Conservation (phyloP, 2,888 invertebrate genomes). For the Apamea crenata region DNA sequence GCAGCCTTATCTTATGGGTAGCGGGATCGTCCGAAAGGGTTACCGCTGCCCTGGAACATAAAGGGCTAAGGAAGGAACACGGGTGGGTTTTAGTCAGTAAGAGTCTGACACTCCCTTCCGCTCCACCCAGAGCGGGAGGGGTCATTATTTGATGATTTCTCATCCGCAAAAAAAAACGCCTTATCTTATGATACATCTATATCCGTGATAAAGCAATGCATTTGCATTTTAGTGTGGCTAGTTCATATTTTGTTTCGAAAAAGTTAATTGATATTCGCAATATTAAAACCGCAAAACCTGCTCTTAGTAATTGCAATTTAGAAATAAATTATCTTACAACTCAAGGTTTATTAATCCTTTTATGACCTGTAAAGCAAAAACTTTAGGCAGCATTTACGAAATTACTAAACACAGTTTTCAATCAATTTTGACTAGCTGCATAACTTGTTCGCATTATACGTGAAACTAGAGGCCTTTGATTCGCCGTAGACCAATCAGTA, state of each 20-base stretch:
- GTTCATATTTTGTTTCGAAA: slow-evolving; percentile 7
- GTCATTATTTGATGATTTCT: too few species aligned
- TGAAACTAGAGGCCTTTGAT: slow-evolving; percentile 13
- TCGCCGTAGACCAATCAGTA: slow-evolving; percentile 6
- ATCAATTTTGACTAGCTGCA: slow-evolving; percentile 35
- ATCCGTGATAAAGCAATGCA: background rate
- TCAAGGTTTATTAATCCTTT: slow-evolving; percentile 37
- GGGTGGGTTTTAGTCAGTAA: too few species aligned
- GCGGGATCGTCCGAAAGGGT: too few species aligned
- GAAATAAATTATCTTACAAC: slow-evolving; percentile 29
- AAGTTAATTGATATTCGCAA: slow-evolving; percentile 12
- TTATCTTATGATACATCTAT: background rate
- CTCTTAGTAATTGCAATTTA: slow-evolving; percentile 3
- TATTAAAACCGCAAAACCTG: slow-evolving; percentile 11
- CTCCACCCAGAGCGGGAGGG: too few species aligned
- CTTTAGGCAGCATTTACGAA: slow-evolving; percentile 8
- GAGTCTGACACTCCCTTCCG: too few species aligned
- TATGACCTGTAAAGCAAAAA: slow-evolving; percentile 41
- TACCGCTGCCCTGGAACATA: too few species aligned
- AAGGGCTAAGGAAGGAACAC: too few species aligned
- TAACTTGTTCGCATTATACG: slow-evolving; percentile 23
- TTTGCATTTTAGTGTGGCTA: background rate
- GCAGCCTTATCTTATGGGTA: too few species aligned
- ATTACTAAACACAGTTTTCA: slow-evolving; percentile 40
- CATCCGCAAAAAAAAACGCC: too few species aligned